Evolutionary conservation across 2,888 invertebrate species (phyloP).

Genomic region (Cyaniris semiargus): DNA sequence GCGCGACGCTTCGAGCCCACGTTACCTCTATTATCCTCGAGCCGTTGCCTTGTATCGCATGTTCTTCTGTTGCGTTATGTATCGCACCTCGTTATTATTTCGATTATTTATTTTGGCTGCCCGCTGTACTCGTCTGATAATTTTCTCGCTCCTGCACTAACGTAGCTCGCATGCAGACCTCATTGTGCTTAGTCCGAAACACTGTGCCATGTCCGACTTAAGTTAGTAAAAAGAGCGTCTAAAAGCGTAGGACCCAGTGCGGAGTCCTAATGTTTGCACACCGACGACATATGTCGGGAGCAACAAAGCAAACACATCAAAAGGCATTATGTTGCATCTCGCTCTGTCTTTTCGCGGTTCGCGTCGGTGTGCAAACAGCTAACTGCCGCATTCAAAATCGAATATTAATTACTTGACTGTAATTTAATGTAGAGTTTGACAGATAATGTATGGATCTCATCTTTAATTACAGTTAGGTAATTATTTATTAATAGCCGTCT

Average conservation of each 20-base stretch:
- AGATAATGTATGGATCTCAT: too few relatives aligned
- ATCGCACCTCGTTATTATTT: neutral
- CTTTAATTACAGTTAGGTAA: too few relatives aligned
- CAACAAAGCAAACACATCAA: too few relatives aligned
- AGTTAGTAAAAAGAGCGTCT: neutral
- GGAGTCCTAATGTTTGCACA: neutral
- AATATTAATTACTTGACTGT: too few relatives aligned
- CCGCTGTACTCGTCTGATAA: neutral
- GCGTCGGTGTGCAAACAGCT: neutral
- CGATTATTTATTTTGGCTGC: neutral
- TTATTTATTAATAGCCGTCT: too few relatives aligned
- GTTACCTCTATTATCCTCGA: neutral
- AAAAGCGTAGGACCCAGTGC: neutral
- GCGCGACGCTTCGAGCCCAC: too few relatives aligned
- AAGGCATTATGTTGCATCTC: too few relatives aligned
- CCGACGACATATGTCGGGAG: too few relatives aligned
- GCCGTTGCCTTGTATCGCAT: neutral
- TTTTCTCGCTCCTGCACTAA: constrained; percentile 12
- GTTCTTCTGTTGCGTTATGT: neutral
- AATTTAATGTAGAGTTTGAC: too few relatives aligned
- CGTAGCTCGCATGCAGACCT: neutral
- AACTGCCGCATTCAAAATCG: too few relatives aligned
- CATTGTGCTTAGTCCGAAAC: neutral
- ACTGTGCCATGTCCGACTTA: neutral
- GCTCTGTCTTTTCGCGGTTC: neutral